Evolutionary conservation across 2,113 vertebrate species (phyloP).

Genomic region (Mixornis gularis): DNA sequence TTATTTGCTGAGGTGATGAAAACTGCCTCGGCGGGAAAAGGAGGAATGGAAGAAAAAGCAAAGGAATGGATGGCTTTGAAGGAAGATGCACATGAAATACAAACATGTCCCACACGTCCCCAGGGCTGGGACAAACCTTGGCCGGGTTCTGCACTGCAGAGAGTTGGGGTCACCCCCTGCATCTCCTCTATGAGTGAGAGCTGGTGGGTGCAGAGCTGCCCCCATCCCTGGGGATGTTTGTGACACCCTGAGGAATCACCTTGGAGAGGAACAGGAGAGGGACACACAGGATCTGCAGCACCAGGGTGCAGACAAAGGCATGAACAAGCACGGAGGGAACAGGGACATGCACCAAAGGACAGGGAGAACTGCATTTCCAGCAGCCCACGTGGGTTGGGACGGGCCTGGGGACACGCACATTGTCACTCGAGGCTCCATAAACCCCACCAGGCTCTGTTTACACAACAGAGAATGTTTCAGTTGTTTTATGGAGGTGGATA

Average conservation of each 20-base stretch:
- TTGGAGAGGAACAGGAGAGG: not conserved
- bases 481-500: constrained; percentile 43
- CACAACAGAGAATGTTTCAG: constrained; percentile 32
- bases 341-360: not conserved
- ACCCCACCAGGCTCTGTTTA: constrained; percentile 3
- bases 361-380: not conserved
- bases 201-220: not conserved
- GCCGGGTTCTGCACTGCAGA: not conserved
- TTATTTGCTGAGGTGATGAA: not conserved
- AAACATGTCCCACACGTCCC: accelerated
- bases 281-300: not conserved
- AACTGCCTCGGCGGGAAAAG: not conserved
- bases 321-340: not conserved
- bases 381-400: not conserved
- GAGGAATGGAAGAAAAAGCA: not conserved
- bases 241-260: not conserved
- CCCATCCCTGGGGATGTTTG: accelerated
- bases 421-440: not conserved
- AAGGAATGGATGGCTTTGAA: not conserved
- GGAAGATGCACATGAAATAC: accelerated
- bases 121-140: not conserved
- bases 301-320: not conserved
- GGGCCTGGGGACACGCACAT: not conserved
- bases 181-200: not conserved
- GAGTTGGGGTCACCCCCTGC: accelerated